Percentiles rank a stretch among this genome's conserved stretches.
phyloP scores from a whole-genome alignment of 2,113 vertebrate species.

The human (Homo sapiens) region DNA sequence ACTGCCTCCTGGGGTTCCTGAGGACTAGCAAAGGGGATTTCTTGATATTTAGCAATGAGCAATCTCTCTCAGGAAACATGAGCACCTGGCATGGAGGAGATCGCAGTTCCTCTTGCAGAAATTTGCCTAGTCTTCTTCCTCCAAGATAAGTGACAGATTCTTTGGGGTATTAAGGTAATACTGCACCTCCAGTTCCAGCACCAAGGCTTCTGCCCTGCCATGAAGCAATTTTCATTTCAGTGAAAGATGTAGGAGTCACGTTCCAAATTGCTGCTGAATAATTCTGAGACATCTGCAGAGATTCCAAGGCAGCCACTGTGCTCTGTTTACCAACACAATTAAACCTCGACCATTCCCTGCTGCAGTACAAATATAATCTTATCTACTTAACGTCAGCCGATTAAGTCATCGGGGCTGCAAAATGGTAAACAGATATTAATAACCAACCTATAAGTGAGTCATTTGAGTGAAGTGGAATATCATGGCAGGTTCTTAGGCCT shows the following conservation, averaged over 20 bases:
- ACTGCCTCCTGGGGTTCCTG: conserved; percentile 2
- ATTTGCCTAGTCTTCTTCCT: background rate
- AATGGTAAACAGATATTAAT: conserved; percentile 81
- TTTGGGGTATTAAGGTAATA: background rate
- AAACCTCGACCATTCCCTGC: conserved; percentile 70
- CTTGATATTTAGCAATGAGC: conserved; percentile 30
- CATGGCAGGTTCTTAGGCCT: conserved; percentile 42
- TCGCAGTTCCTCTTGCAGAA: background rate
- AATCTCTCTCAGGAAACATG: background rate
- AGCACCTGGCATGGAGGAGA: background rate
- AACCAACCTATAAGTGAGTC: conserved; percentile 75
- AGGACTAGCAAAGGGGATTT: conserved; percentile 34
- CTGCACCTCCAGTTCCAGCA: background rate
- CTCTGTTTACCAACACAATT: conserved; percentile 83
- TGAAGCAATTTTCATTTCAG: conserved; percentile 22
- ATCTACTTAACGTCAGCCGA: conserved; percentile 79
- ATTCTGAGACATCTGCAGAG: conserved; percentile 70
- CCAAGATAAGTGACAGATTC: background rate
- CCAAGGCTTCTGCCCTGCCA: background rate
- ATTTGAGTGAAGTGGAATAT: conserved; percentile 55
- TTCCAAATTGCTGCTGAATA: conserved; percentile 48
- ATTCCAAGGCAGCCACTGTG: conserved; percentile 64
- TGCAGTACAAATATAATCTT: conserved; percentile 78
- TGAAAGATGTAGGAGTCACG: background rate
- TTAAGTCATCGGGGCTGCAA: conserved; percentile 77